Base-by-base conservation (phyloP, 2,113 vertebrate species). In the Grammomys dolichurus region DNA sequence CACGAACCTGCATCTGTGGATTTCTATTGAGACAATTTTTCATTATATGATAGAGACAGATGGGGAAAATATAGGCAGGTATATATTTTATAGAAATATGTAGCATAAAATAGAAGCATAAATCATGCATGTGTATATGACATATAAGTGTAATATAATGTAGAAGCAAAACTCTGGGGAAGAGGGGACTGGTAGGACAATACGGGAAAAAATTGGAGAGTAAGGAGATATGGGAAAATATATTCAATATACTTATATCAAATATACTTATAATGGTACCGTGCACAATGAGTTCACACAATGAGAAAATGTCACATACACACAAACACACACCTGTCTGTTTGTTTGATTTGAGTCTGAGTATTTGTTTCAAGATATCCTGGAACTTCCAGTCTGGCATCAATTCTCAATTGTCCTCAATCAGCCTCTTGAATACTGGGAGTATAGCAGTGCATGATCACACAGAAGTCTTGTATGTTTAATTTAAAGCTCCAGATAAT, bases 401-500 rank as follows among this genome's bases (percentile, higher is more conserved):
- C 36, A 40, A 10, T 24, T 40, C 40, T 19, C 17, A 28, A 14
- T 63, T 56, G 10, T 46, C 46, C 19, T n/a, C 46, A 24, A 33
- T 65, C 40, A 86, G 63, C 40, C 43, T 86, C n/a, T 5, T 9
- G 17, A 60, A 33, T 63, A 2, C 33, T 20, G 26, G n/a, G 16
- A 73, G n/a, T 40, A 3, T 9, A 75, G n/a, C 51, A 4, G 1
- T 19, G 16, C 1, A 20, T 51, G 43, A 40, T 28, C 56, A 36
- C 40, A 48, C 31, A 22, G 14, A 65, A 48, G 56, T 75, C 10
- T 33, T 56, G 46, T 14, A n/a, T 76, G 88, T 97, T 96, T 56
- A 86, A 78, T 65, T 67, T 89, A 69, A 94, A 84, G 54, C 72
- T 94, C 43, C 46, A 86, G 43, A 19, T 76, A 48, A 70, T 17